Conservation (phyloP, 2,113 vertebrate genomes). For the Pterophyllum scalare region DNA sequence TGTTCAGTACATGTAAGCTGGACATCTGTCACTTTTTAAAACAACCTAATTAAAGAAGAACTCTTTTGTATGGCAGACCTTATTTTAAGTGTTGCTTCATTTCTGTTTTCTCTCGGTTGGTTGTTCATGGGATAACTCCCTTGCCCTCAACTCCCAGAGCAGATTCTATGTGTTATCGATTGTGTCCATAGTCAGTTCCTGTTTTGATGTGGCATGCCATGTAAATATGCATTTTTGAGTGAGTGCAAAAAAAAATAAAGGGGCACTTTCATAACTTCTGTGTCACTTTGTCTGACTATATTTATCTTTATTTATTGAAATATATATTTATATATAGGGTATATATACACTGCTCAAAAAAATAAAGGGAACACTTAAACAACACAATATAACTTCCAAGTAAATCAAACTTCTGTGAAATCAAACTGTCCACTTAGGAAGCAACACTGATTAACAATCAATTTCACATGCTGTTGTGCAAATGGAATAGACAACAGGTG, state of each 20-base stretch:
- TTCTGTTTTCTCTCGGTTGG: conserved; percentile 62
- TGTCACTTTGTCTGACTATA: conserved; percentile 38
- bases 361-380: too few relatives aligned
- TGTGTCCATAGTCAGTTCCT: conserved; percentile 82
- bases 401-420: too few relatives aligned
- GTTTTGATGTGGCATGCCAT: conserved; percentile 87
- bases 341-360: too few relatives aligned
- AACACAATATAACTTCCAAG: too few relatives aligned
- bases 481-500: too few relatives aligned
- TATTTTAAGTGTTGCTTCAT: conserved; percentile 52
- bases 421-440: too few relatives aligned
- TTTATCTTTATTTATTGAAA: too few relatives aligned
- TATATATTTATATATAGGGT: too few relatives aligned
- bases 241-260: conserved; percentile 83
- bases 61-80: conserved; percentile 64
- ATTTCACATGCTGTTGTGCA: too few relatives aligned
- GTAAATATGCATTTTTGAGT: conserved; percentile 87
- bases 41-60: conserved; percentile 51
- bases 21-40: conserved; percentile 65
- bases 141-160: conserved; percentile 59
- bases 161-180: conserved; percentile 78
- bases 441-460: too few relatives aligned
- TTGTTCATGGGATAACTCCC: conserved; percentile 50
- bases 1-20: conserved; percentile 16
- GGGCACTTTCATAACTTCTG: conserved; percentile 81